phyloP scores from a whole-genome alignment of 2,888 invertebrate species.

The Rotaria socialis region DNA sequence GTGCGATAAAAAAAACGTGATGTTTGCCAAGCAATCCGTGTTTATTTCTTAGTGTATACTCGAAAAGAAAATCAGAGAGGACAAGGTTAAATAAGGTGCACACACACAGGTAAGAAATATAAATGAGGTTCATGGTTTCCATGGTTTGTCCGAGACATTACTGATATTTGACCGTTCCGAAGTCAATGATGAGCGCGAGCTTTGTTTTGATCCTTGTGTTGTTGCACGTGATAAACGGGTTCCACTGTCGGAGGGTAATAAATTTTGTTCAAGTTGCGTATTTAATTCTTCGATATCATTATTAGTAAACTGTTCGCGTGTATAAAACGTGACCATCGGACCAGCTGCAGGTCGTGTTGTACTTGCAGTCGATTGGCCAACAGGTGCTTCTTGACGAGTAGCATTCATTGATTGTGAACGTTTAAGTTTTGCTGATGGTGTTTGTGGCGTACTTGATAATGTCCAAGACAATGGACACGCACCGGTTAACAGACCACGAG shows the following conservation, averaged over 20 bases:
- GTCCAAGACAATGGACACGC: constrained; percentile 50
- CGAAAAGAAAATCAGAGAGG: not conserved
- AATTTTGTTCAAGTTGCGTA: constrained; percentile 34
- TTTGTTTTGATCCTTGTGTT: constrained; percentile 37
- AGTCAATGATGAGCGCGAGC: not conserved
- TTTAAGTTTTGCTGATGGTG: not conserved
- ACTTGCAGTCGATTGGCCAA: not conserved
- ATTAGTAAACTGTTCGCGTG: constrained; percentile 39
- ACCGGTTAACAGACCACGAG: constrained; percentile 56
- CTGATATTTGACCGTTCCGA: constrained; percentile 38
- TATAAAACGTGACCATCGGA: constrained; percentile 6
- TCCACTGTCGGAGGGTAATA: not conserved
- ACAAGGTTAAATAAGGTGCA: not conserved
- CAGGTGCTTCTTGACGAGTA: constrained; percentile 25
- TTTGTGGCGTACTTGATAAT: not conserved
- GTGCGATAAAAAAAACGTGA: too few species aligned
- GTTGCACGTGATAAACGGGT: not conserved
- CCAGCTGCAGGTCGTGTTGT: not conserved
- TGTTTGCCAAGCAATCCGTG: not conserved
- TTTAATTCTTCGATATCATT: constrained; percentile 45
- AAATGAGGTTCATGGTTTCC: constrained; percentile 37
- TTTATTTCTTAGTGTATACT: not conserved
- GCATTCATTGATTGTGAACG: not conserved
- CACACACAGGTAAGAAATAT: not conserved
- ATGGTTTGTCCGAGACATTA: constrained; percentile 43